phyloP scores from a whole-genome alignment of 1,140 invertebrate genomes.

The Cyrtorhinus lividipennis region DNA sequence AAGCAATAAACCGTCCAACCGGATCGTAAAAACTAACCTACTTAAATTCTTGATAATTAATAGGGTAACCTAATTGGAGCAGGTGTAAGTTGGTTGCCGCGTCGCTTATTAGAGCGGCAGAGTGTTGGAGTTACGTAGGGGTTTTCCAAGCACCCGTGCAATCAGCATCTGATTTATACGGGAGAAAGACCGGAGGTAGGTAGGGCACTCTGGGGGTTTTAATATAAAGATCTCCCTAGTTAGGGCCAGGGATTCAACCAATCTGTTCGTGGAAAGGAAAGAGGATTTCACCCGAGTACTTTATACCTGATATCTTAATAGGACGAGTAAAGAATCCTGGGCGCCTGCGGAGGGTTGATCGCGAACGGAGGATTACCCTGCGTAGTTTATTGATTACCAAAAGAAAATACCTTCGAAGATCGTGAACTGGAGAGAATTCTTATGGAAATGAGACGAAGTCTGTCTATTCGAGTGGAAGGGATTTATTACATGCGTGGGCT shows the following conservation, averaged over 20 bases:
- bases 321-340: not conserved
- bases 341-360: not conserved
- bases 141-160: not conserved
- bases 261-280: not conserved
- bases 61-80: constrained; percentile 3
- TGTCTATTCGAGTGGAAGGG: no score
- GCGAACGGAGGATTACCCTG: not conserved
- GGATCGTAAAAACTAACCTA: not conserved
- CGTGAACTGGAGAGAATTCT: no score
- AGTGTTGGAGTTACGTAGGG: not conserved
- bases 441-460: no score
- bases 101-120: constrained; percentile 1
- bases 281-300: not conserved
- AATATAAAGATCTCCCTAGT: not conserved
- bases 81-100: not conserved
- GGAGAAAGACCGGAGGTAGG: not conserved
- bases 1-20: no score
- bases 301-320: not conserved
- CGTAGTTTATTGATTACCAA: not conserved
- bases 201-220: not conserved
- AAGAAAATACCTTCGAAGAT: no score
- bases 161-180: constrained; percentile 2
- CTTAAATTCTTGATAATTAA: not conserved
- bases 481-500: no score
- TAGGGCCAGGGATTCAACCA: not conserved